Percentiles rank a stretch among this genome's conserved stretches.
Evolutionary conservation across 2,113 vertebrate genomes (phyloP).

Genomic region (Triplophysa siluroides): DNA sequence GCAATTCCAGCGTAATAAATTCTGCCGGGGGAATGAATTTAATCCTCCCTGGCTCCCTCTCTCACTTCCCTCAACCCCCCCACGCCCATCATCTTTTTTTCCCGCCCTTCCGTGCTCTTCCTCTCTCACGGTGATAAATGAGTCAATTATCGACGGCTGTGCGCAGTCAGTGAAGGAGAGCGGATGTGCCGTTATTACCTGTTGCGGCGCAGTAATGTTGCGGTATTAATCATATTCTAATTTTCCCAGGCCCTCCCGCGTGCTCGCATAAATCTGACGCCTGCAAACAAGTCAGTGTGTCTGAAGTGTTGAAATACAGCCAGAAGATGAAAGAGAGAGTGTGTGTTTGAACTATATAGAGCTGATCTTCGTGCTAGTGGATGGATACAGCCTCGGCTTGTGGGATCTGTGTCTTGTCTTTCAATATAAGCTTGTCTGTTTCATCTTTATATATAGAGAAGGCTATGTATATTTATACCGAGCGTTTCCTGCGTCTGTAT

Average conservation of each 20-base stretch:
- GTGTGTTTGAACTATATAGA: slow-evolving; percentile 53
- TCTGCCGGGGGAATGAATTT: slow-evolving; percentile 64
- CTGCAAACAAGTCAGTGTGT: slow-evolving; percentile 66
- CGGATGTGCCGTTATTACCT: slow-evolving; percentile 77
- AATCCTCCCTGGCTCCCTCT: slow-evolving; percentile 40
- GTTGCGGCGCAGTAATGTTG: slow-evolving; percentile 77
- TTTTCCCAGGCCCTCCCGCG: slow-evolving; percentile 66
- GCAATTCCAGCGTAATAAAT: slow-evolving; percentile 78
- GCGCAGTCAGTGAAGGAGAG: slow-evolving; percentile 62
- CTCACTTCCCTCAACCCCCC: slow-evolving; percentile 38
- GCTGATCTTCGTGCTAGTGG: slow-evolving; percentile 33
- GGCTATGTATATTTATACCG: not conserved
- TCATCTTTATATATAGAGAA: not conserved
- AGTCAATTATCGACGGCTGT: slow-evolving; percentile 74
- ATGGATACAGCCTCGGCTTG: not conserved
- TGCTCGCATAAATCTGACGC: slow-evolving; percentile 65
- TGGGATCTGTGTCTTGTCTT: not conserved
- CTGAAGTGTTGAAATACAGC: slow-evolving; percentile 57
- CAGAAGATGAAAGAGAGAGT: slow-evolving; percentile 26
- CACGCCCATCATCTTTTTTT: slow-evolving; percentile 42
- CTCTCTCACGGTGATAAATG: slow-evolving; percentile 77
- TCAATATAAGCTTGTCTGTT: not conserved
- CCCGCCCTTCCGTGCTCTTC: slow-evolving; percentile 39
- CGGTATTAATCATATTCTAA: slow-evolving; percentile 82
- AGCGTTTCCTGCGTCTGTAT: not conserved